phyloP scores from a whole-genome alignment of 2,888 invertebrate species.

The Eilema depressum region DNA sequence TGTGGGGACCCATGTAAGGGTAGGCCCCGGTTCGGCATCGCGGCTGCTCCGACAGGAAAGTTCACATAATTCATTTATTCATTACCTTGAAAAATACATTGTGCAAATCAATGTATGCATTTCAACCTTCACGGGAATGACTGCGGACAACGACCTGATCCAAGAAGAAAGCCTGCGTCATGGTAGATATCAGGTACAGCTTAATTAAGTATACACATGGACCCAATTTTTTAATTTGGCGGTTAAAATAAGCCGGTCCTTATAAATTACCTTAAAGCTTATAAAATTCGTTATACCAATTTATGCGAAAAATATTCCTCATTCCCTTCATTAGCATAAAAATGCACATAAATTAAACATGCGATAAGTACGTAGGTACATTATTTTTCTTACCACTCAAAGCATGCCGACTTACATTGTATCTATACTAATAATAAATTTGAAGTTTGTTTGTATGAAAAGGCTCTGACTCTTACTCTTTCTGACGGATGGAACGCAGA shows the following conservation, averaged over 20 bases:
- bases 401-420: not conserved
- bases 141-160: no score
- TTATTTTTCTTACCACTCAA: not conserved
- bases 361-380: not conserved
- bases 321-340: constrained; percentile 20
- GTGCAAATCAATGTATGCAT: no score
- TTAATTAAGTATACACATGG: not conserved
- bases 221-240: not conserved
- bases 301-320: constrained; percentile 20
- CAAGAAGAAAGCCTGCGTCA: no score
- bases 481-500: no score
- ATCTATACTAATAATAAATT: not conserved
- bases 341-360: constrained; percentile 14
- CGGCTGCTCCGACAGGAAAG: no score
- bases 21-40: no score
- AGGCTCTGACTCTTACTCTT: no score
- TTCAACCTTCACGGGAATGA: no score
- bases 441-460: not conserved
- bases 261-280: constrained; percentile 8
- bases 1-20: no score
- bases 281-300: constrained; percentile 12
- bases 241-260: not conserved
- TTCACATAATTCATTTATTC: no score
- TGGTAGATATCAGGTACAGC: not conserved
- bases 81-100: no score